These are phyloP conservation scores for Anastatus disparis DNA, from an alignment of 1,140 invertebrate genomes.

Conservation along the genomic window DNA sequence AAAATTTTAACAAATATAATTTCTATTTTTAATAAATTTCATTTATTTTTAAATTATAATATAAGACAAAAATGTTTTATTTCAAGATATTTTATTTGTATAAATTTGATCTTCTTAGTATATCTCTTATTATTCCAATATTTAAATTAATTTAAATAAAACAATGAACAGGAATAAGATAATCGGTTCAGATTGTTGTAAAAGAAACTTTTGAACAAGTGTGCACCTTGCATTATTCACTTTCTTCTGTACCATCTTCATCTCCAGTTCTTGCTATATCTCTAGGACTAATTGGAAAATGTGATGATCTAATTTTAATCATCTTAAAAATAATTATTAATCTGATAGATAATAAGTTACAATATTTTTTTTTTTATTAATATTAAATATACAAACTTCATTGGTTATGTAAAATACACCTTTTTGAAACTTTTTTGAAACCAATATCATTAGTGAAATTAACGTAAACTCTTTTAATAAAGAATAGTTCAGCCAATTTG, in stretches of 20 bases:
- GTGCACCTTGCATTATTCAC: constrained; percentile 87
- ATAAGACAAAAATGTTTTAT: constrained; percentile 13
- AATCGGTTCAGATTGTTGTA: constrained; percentile 61
- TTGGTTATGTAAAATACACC: constrained; percentile 99
- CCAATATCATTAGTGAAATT: no score
- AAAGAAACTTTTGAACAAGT: constrained; percentile 60
- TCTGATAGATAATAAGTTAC: no score
- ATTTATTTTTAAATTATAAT: constrained; percentile 16
- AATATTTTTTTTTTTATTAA: no score
- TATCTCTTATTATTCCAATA: constrained; percentile 52
- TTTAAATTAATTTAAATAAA: constrained; percentile 54
- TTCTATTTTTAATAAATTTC: neutral
- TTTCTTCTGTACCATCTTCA: constrained; percentile 80
- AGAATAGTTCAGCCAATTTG: no score
- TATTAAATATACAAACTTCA: constrained; percentile 84
- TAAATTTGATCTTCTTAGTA: constrained; percentile 58
- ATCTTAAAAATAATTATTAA: constrained; percentile 74
- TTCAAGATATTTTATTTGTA: constrained; percentile 34
- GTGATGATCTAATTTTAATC: constrained; percentile 99
- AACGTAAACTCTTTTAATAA: no score
- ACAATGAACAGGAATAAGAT: constrained; percentile 58
- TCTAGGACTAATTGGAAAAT: constrained; percentile 89
- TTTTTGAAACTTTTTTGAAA: constrained; percentile 99
- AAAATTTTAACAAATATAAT: constrained; percentile 25
- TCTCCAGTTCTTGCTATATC: constrained; percentile 70